Evolutionary conservation across 2,797 vertebrate genomes (phyloP).

Genomic region (Gallirallus australis): DNA sequence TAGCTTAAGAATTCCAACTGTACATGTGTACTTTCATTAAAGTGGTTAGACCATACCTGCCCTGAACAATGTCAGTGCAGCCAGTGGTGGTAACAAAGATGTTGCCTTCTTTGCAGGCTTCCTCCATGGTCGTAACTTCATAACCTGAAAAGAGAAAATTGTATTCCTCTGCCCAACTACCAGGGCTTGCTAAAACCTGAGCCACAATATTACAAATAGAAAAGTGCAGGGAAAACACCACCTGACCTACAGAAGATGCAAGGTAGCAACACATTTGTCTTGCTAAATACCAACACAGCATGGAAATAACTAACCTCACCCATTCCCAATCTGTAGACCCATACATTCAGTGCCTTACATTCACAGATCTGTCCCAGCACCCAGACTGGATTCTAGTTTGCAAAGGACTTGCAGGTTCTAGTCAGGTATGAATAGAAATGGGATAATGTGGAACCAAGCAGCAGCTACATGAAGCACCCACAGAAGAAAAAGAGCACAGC

Average conservation of each 20-base stretch:
- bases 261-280: not conserved
- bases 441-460: not conserved
- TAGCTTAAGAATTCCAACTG: not conserved
- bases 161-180: not conserved
- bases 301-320: not conserved
- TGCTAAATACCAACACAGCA: not conserved
- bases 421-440: not conserved
- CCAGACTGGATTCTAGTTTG: not conserved
- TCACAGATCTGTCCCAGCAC: not conserved
- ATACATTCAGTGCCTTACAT: not conserved
- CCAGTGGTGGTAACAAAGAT: conserved; percentile 98
- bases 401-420: not conserved
- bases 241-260: not conserved
- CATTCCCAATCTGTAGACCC: not conserved
- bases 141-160: conserved; percentile 83
- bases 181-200: not conserved
- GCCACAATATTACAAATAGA: not conserved
- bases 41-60: conserved; percentile 80
- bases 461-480: not conserved
- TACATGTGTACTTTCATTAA: not conserved
- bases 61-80: conserved; percentile 92
- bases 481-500: not conserved
- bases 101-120: conserved; percentile 95
- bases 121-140: conserved; percentile 98
- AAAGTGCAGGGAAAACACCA: not conserved